Evolutionary conservation across 2,797 vertebrate genomes (phyloP).

Genomic region (Megaceryle alcyon): DNA sequence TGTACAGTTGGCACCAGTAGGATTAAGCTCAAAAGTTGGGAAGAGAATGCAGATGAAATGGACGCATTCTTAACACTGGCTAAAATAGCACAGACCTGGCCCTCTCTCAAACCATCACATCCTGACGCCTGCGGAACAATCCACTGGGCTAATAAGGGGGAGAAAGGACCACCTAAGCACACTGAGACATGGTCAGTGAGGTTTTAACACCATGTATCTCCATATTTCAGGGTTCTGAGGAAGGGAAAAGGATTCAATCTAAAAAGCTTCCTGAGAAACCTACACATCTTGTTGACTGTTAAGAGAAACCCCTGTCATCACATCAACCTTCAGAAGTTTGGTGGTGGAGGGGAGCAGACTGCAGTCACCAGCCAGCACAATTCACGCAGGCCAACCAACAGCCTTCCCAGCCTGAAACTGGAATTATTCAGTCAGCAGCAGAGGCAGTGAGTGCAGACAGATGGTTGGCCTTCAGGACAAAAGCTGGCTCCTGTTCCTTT

Average conservation of each 20-base stretch:
- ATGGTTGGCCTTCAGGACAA: not conserved
- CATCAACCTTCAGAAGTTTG: not conserved
- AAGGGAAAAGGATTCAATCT: not conserved
- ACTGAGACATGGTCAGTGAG: not conserved
- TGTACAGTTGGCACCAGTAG: not conserved
- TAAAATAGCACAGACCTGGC: not conserved
- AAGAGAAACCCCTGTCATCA: not conserved
- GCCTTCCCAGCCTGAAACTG: not conserved
- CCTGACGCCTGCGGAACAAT: fast-evolving
- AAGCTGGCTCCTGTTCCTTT: not conserved
- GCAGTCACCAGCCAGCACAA: not conserved
- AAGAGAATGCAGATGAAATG: not conserved
- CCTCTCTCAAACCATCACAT: not conserved
- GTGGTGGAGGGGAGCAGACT: not conserved
- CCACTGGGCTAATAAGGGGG: not conserved
- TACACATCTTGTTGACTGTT: not conserved
- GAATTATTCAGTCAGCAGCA: not conserved
- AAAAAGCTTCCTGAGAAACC: not conserved
- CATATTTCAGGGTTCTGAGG: not conserved
- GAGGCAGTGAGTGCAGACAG: not conserved
- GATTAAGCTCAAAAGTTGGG: not conserved
- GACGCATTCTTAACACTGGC: not conserved
- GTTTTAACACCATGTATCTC: not conserved
- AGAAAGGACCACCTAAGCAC: not conserved
- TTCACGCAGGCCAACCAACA: not conserved